Base-by-base conservation (phyloP, 2,797 vertebrate species). In the Sebastiscus tertius region DNA sequence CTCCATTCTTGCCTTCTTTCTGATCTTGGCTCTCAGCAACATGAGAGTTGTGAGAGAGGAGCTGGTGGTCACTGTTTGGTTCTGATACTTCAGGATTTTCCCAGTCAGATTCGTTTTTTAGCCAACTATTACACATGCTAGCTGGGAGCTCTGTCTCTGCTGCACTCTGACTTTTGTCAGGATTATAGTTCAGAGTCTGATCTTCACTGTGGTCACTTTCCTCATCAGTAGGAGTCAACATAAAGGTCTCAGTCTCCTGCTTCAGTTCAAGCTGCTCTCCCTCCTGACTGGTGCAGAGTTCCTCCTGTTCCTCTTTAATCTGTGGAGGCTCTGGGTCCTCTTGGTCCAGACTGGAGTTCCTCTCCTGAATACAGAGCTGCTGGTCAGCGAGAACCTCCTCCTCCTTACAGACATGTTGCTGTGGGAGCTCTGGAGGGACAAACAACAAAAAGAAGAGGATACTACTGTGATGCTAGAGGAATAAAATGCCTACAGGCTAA, bases 401-500 rank as follows among this genome's bases (percentile, higher is more conserved):
- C 64, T 66, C 42, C 64, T 52, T 11, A 66, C 39, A 66, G 13
- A 49, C 22, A 56, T 26, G 22, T 13, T 56, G 55, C 22, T 24
- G 55, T 26, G 55, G 24, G 55, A 26, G 22, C 55, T 56, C 55
- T 56, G 55, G 22, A 24, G 54, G 4, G 55, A 58, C 3, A 58
- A 24, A 58, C 0, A 1, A 14, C 14, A 29, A 3, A 0, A 58
- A 0, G 24, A 58, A 12, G 12, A 54, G 20, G 9, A 54, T 54
- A 46, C 42, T 46, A 8, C 42, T 46, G 42, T 18, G 42, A 18
- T 46, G 42, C 0, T 0, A 46, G 16, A 46, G 6, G 42, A 18
- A 46, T 18, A 46, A 18, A 46, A 46, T 46, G 42, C 42, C 6
- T 8, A 46, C 42, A 46, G 42, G 42, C 42, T 18, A 18, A 46